Evolutionary conservation across 2,888 invertebrate genomes (phyloP), one percentile per base, ranked within the genome.

Genomic region (Eupithecia subumbrata): DNA sequence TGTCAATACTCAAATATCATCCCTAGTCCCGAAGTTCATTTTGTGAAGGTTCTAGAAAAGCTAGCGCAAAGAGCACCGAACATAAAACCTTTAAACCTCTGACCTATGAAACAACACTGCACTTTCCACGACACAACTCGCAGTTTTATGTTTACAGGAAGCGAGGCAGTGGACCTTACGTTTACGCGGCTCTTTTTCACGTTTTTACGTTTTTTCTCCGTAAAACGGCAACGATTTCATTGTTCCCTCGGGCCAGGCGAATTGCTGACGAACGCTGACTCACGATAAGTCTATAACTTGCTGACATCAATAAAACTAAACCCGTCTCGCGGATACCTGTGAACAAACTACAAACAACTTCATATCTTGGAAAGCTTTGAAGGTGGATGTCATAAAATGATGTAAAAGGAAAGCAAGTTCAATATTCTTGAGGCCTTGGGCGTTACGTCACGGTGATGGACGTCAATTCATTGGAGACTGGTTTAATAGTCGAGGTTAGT

Each of bases 171-270:
- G 30, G n/a, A 34, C 64, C 64, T 18, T 4, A 16, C 25, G 66
- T 66, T 45, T 48, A 34, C 66, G 52, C 25, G 43, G 14, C 40
- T 22, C 18, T 37, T 43, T 68, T 40, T 37, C 80, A 79, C 81
- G 82, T 82, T 66, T 66, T 34, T 5, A 79, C 81, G 82, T 82
- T 84, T 84, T 82, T 80, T 76, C 79, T 79, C 74, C 74, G 67
- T 45, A 75, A 37, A 60, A 60, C 67, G 72, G 34, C 14, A 22
- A 22, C 69, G 69, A 71, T 71, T 67, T 60, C 71, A 73, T 73
- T 64, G 68, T 73, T 76, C 73, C 73, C 70, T 1, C n/a, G 48
- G 71, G 71, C 66, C 68, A 71, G 71, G 60, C 66, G 66, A 60
- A 69, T 69, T n/a, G 69, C 71, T 75, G 79, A 76, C 79, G 64